phyloP scores from a whole-genome alignment of 2,888 invertebrate species.

The Calameuta pallipes region DNA sequence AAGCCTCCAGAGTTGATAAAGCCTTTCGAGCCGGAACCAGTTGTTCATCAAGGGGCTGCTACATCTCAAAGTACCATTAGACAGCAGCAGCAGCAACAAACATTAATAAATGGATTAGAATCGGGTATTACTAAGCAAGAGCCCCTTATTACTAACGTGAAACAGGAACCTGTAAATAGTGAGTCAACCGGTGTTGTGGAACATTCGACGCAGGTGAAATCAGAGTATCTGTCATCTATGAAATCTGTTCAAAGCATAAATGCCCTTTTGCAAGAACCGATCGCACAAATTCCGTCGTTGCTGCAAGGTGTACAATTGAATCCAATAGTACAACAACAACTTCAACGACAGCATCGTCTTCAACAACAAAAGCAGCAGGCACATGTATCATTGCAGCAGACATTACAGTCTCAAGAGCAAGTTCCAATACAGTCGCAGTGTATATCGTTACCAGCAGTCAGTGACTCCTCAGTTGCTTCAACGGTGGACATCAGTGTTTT shows the following conservation, averaged over 20 bases:
- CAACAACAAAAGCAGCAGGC: conserved; percentile 33
- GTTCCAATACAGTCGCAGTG: background rate
- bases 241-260: conserved; percentile 59
- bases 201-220: conserved; percentile 25
- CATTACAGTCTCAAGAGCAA: background rate
- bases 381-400: background rate
- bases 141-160: conserved; percentile 18
- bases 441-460: background rate
- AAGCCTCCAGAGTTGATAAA: conserved; percentile 50
- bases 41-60: conserved; percentile 26
- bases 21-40: conserved; percentile 57
- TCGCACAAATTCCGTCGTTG: conserved; percentile 56
- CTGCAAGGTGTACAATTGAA: conserved; percentile 51
- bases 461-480: conserved; percentile 28
- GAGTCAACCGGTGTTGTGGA: background rate
- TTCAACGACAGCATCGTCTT: conserved; percentile 32
- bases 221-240: conserved; percentile 51
- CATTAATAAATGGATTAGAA: conserved; percentile 52
- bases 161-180: conserved; percentile 22
- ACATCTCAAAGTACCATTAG: conserved; percentile 40
- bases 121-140: conserved; percentile 28
- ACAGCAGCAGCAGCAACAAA: conserved; percentile 35
- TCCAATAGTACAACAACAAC: conserved; percentile 53
- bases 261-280: conserved; percentile 57
- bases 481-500: conserved; percentile 55